Evolutionary conservation across 2,888 invertebrate genomes (phyloP).

Genomic region (Drosophila mettleri): DNA sequence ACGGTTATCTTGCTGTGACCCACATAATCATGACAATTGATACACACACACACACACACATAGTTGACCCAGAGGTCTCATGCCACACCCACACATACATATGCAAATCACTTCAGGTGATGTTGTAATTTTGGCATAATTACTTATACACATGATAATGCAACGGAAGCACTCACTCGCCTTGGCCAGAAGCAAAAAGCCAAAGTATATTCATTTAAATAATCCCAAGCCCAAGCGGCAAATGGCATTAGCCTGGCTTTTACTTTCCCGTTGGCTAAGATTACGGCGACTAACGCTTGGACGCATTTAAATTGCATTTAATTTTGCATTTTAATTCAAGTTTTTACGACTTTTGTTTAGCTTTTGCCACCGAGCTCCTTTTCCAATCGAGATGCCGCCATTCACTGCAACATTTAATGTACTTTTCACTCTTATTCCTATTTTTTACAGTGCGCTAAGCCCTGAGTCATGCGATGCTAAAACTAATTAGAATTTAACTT

Average conservation of each 20-base stretch:
- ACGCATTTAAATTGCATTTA: constrained; percentile 45
- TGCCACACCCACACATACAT: constrained; percentile 16
- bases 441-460: background rate
- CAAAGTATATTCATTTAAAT: constrained; percentile 52
- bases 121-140: constrained; percentile 67
- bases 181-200: constrained; percentile 12
- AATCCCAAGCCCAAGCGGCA: constrained; percentile 34
- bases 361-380: background rate
- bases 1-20: constrained; percentile 9
- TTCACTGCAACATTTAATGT: background rate
- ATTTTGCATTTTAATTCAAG: constrained; percentile 29
- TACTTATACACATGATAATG: constrained; percentile 66
- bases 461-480: background rate
- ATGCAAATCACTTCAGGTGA: constrained; percentile 55
- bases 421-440: background rate
- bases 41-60: constrained; percentile 25
- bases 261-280: background rate
- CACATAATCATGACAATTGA: constrained; percentile 30
- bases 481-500: background rate
- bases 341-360: constrained; percentile 27
- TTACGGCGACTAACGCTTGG: background rate
- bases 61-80: constrained; percentile 29
- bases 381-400: background rate
- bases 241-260: background rate
- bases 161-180: constrained; percentile 4